Percentiles rank a stretch among this genome's conserved stretches.
Conservation (phyloP, 2,113 vertebrate genomes). For the Cairina moschata region DNA sequence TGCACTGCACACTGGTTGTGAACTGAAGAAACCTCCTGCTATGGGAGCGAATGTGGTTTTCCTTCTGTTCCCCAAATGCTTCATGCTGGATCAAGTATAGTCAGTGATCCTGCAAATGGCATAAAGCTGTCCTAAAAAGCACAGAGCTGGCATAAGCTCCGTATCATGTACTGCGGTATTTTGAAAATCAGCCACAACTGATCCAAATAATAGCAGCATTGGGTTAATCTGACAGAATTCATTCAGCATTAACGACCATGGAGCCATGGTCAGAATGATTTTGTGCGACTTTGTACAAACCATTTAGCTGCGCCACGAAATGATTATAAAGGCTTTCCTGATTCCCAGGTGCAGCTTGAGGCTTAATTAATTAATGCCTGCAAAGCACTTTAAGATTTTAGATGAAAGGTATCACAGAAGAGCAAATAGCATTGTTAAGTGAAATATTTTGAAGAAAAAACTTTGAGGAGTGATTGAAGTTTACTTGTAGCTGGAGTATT, state of each 20-base stretch:
- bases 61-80: neutral
- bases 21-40: neutral
- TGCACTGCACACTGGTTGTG: neutral
- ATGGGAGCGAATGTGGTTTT: neutral
- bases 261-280: rapidly evolving
- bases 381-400: neutral
- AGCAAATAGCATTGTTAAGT: neutral
- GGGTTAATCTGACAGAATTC: neutral
- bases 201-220: neutral
- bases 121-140: neutral
- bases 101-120: neutral
- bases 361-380: neutral
- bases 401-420: neutral
- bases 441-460: neutral
- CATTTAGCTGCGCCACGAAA: neutral
- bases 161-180: no score
- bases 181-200: neutral
- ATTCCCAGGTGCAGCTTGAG: neutral
- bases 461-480: neutral
- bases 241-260: rapidly evolving
- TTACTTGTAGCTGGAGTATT: neutral
- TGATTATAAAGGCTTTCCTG: neutral
- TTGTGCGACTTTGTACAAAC: neutral
- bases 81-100: neutral
- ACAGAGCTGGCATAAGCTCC: neutral